These are phyloP conservation scores for Ommatoiulus sabulosus DNA, from an alignment of 2,888 invertebrate genomes.

Conservation along the genomic window DNA sequence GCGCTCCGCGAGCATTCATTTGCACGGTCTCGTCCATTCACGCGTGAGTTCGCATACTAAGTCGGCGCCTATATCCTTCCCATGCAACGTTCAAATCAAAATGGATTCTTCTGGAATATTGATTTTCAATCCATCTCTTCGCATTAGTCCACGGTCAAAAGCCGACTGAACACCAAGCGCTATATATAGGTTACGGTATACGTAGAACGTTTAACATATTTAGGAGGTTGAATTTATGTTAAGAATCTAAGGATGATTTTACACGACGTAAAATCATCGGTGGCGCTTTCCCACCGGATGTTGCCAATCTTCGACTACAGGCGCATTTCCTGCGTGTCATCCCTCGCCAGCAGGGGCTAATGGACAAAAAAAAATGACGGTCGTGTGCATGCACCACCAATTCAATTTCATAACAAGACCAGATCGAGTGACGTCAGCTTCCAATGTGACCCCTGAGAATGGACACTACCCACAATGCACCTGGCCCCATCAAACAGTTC, in stretches of 20 bases:
- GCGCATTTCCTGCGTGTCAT: slow-evolving; percentile 31
- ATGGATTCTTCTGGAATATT: slow-evolving; percentile 40
- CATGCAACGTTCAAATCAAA: not conserved
- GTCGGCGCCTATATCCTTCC: not conserved
- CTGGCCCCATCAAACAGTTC: too few relatives aligned
- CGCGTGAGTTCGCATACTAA: not conserved
- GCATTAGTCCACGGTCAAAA: slow-evolving; percentile 37
- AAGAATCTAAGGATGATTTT: slow-evolving; percentile 15
- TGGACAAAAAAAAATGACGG: too few relatives aligned
- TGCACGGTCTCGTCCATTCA: slow-evolving; percentile 21
- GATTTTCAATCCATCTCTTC: slow-evolving; percentile 15
- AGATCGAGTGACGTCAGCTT: not conserved
- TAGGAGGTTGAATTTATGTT: slow-evolving; percentile 23
- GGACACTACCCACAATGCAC: too few relatives aligned
- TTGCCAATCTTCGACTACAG: slow-evolving; percentile 29
- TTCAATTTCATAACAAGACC: not conserved
- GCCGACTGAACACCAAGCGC: not conserved
- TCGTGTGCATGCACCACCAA: not conserved
- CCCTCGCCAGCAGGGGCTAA: not conserved
- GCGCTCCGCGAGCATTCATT: not conserved
- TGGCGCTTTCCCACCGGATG: not conserved
- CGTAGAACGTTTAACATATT: slow-evolving; percentile 16
- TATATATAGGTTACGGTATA: slow-evolving; percentile 17
- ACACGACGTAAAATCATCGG: slow-evolving; percentile 6
- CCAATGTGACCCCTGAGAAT: too few relatives aligned